Conservation (phyloP, 2,797 vertebrate genomes). For the Cyprinella venusta region DNA sequence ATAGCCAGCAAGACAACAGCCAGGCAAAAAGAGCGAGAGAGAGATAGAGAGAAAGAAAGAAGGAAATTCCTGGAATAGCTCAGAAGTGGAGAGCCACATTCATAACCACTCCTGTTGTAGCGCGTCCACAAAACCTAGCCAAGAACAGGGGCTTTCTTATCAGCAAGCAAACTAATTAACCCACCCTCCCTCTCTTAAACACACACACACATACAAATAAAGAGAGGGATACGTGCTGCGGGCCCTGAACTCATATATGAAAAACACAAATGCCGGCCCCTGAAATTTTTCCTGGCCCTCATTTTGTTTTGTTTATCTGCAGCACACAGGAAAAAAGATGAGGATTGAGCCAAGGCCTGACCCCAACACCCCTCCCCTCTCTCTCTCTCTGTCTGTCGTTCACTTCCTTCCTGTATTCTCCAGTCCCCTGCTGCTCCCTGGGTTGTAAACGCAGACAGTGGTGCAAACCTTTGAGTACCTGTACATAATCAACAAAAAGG, state of each 20-base stretch:
- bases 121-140: conserved; percentile 55
- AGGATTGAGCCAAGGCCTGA: conserved; percentile 48
- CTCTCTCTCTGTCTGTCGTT: conserved; percentile 46
- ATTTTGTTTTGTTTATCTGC: conserved; percentile 58
- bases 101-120: conserved; percentile 52
- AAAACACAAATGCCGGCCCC: conserved; percentile 27
- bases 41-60: conserved; percentile 36
- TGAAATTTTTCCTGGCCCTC: conserved; percentile 42
- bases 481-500: neutral
- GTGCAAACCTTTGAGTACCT: conserved; percentile 47
- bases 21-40: conserved; percentile 41
- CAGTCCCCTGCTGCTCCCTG: conserved; percentile 56
- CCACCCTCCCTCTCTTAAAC: conserved; percentile 36
- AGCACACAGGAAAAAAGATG: conserved; percentile 48
- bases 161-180: conserved; percentile 56
- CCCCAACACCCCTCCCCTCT: conserved; percentile 53
- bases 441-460: conserved; percentile 40
- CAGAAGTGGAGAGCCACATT: conserved; percentile 50
- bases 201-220: conserved; percentile 23
- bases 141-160: conserved; percentile 58
- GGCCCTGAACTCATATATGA: conserved; percentile 18
- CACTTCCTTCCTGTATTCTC: conserved; percentile 62
- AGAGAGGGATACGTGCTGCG: conserved; percentile 14
- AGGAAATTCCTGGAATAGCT: conserved; percentile 65
- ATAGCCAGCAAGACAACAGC: conserved; percentile 53